Base-by-base conservation (phyloP, 2,113 vertebrate genomes). In the Pipa parva region DNA sequence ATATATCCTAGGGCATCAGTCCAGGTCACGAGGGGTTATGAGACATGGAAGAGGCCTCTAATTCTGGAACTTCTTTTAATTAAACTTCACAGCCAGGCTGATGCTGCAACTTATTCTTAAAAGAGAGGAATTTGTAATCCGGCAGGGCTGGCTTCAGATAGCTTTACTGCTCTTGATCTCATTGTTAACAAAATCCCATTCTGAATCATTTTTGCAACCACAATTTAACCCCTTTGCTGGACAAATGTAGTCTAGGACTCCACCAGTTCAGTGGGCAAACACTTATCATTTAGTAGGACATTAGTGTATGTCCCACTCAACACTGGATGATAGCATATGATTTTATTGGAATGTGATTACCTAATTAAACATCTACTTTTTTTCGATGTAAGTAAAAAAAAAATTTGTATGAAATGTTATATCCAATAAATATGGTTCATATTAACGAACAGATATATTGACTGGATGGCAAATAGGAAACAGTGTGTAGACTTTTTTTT, bases 61-160 rank as follows among this genome's bases (percentile, higher is more conserved):
- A 69, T 69, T 69, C 66, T 60, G 57, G 57, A 69, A 69, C 66
- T 52, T 69, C 66, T 69, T 69, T 69, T 69, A 60, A 69, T 69
- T 69, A 69, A 69, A 69, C 66, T 69, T 69, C 66, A 69, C 57
- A 61, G 66, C 20, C 66, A 61, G 58, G 57, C 56, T 25, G 37
- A 61, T 61, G 66, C 66, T 52, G 66, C 58, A 57, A 61, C 58
- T 69, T 68, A 68, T 68, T 50, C 65, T 59, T 69, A 50, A 69
- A 61, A 69, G 57, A 26, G 55, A 60, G 36, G 50, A 69, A 46
- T 69, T 69, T 69, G 66, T 69, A 69, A 69, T 69, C 66, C 66
- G 48, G 48, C 46, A 50, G 51, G 66, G 46, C 58, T 21, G 48
- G 33, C 48, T 60, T 61, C 48, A 54, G 66, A 60, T 69, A 69